A percentile compares a stretch with the other conserved stretches of the same genome.
phyloP scores from a whole-genome alignment of 1,140 invertebrate genomes.

The Mactra quadrangularis region DNA sequence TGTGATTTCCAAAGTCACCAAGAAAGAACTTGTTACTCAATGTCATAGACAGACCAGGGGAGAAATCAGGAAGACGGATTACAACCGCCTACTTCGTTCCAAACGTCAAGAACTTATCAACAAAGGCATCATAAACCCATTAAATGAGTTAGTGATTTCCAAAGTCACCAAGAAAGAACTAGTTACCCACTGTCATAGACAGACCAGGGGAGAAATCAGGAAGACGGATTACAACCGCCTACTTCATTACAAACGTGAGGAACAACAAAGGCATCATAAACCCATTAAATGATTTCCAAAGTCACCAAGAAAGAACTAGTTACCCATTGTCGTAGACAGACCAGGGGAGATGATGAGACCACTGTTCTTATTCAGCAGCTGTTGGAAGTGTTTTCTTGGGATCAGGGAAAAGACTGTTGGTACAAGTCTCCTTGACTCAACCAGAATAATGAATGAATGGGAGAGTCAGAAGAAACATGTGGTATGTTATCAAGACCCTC shows the following conservation, averaged over 20 bases:
- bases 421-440: conserved; percentile 65
- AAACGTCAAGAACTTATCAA: conserved; percentile 54
- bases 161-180: no score
- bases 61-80: conserved; percentile 57
- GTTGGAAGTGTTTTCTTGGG: neutral
- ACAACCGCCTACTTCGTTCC: conserved; percentile 65
- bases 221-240: conserved; percentile 46
- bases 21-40: no score
- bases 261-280: no score
- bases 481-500: conserved; percentile 63
- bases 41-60: conserved; percentile 47
- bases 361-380: neutral
- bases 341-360: conserved; percentile 57
- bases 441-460: conserved; percentile 56
- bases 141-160: no score
- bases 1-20: conserved; percentile 46
- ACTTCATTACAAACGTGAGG: no score
- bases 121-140: neutral
- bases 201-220: conserved; percentile 62
- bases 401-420: conserved; percentile 33
- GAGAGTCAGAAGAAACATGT: conserved; percentile 52
- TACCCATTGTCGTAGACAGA: conserved; percentile 65
- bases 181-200: conserved; percentile 19
- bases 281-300: no score
- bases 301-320: conserved; percentile 60